Base-by-base conservation (phyloP, 2,888 invertebrate genomes). In the Steinernema carpocapsae region DNA sequence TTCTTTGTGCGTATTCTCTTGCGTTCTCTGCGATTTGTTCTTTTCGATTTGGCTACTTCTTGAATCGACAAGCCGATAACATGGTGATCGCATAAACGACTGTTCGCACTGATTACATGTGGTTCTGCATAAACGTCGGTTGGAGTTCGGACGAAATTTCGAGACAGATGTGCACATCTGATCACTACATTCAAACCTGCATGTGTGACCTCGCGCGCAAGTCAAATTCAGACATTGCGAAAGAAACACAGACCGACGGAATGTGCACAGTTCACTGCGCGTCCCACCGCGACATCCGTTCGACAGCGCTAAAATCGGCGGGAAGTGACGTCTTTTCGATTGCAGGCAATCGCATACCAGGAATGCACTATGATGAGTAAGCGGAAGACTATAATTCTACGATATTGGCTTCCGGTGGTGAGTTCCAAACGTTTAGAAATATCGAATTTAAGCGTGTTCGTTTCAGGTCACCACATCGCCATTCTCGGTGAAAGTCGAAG, bases 401-500 rank as follows among this genome's bases (percentile, higher is more conserved):
- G 64, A 12, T 64, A 64, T 32, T 64, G 64, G 64, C 12, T 12
- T 17, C 64, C 64, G 3, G 37, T 32, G 64, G 64, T 64, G 32
- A 64, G 64, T 64, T 17, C 4, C 6, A 37, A 37, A 10, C 3
- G 10, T 37, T 37, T 37, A 10, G 3, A 37, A 37, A 37, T 37
- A 3, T 3, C 4, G 10, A 37, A 37, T 10, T 37, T 37, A 6
- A 37, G 3, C 10, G 3, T 64, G 26, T 17, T 17, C 6, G 26
- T 64, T 64, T 64, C 64, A 64, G 64, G 64, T 64, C 32, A 64
- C 32, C 12, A 29, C 17, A 14, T 64, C 64, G 37, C 64, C 64
- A 32, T 64, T 64, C 14, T 17, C 17, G 26, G 64, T 64, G 29
- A 29, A 37, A 17, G 64, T 64, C 12, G 64, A 64, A 32, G 64